Conservation (phyloP, 1,140 invertebrate species). For the Hermatobates lingyangjiaoensis region DNA sequence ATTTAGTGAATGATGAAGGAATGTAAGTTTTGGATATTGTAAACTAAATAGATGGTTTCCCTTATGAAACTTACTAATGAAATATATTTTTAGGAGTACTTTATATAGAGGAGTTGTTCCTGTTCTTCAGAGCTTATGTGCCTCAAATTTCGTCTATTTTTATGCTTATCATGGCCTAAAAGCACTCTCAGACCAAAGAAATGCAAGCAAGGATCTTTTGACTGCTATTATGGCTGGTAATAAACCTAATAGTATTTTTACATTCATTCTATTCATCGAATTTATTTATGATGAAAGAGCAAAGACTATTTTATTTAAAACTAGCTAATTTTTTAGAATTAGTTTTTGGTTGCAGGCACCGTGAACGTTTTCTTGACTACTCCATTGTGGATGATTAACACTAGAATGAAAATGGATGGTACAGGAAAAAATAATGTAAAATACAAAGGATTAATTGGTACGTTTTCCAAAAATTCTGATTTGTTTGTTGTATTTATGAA, state of each 20-base stretch:
- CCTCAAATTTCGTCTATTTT: conserved; percentile 84
- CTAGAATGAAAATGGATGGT: conserved; percentile 57
- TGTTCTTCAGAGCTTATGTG: conserved; percentile 61
- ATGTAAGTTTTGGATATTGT: conserved; percentile 31
- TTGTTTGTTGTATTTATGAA: too few relatives aligned
- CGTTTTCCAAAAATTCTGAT: too few relatives aligned
- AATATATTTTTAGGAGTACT: conserved; percentile 30
- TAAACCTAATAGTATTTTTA: not conserved
- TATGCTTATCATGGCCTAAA: conserved; percentile 76
- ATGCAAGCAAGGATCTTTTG: conserved; percentile 51
- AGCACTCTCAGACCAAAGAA: conserved; percentile 25
- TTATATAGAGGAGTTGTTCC: conserved; percentile 65
- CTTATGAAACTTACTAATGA: conserved; percentile 10
- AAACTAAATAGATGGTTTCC: not conserved
- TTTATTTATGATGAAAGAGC: conserved; percentile 6
- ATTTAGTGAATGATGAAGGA: conserved; percentile 48
- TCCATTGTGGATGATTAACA: conserved; percentile 82
- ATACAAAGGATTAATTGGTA: conserved; percentile 34
- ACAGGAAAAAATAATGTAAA: conserved; percentile 17
- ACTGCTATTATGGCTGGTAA: conserved; percentile 57
- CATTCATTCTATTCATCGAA: too few relatives aligned
- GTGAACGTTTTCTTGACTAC: conserved; percentile 70
- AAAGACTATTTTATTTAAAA: not conserved
- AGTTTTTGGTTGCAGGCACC: conserved; percentile 30
- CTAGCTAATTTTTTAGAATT: not conserved